Percentiles rank a stretch among this genome's conserved stretches.
phyloP scores from a whole-genome alignment of 2,797 vertebrate species.

The Gephyroberyx darwinii region DNA sequence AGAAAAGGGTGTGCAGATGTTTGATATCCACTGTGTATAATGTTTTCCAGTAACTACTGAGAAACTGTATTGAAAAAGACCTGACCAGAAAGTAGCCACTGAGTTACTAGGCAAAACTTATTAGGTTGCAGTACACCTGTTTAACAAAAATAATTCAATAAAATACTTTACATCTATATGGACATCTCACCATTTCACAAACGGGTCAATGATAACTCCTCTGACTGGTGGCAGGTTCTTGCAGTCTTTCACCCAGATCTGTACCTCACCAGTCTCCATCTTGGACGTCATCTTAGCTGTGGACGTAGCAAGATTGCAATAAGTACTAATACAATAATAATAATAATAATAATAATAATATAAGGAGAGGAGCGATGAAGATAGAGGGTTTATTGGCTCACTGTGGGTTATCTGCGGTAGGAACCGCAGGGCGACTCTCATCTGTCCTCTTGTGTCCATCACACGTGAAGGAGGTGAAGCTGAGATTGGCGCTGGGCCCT shows the following conservation, averaged over 20 bases:
- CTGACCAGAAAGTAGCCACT: too few species aligned
- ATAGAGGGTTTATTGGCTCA: constrained; percentile 61
- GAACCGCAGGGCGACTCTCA: constrained; percentile 91
- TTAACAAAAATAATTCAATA: too few species aligned
- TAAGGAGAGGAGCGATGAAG: constrained; percentile 5
- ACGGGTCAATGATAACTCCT: constrained; percentile 87
- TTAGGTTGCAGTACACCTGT: too few species aligned
- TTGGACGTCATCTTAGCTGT: constrained; percentile 79
- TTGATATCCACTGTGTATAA: too few species aligned
- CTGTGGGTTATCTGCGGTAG: constrained; percentile 82
- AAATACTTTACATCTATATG: neutral
- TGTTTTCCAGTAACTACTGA: too few species aligned
- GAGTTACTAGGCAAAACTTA: too few species aligned
- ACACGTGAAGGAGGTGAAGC: constrained; percentile 66
- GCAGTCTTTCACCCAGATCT: constrained; percentile 97
- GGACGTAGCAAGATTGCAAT: constrained; percentile 15
- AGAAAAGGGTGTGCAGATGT: too few species aligned
- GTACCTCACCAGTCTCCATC: constrained; percentile 87
- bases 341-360: neutral
- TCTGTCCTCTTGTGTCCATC: constrained; percentile 83
- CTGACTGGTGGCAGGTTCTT: constrained; percentile 85
- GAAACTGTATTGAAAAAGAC: too few species aligned
- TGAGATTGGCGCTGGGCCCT: constrained; percentile 45
- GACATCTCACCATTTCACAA: constrained; percentile 92
- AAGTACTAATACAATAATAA: neutral